Base-by-base conservation (phyloP, 2,113 vertebrate genomes). In the Etheostoma cragini region DNA sequence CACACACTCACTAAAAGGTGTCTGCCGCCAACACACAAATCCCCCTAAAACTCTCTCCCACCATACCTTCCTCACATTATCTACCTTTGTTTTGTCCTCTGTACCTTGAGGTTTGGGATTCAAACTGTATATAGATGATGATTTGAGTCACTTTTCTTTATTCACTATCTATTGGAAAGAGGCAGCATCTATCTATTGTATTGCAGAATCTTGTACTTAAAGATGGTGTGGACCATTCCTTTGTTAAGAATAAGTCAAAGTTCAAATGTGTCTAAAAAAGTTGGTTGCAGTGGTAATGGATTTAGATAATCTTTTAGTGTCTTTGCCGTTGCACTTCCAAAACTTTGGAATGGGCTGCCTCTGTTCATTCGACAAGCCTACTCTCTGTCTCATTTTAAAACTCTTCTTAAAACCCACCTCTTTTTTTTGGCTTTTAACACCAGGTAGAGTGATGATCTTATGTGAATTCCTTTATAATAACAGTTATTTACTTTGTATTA, bases 11-110 rank as follows among this genome's bases (percentile, higher is more conserved):
- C 62, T 70, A 70, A 87, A 78, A 86, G n/a, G 26, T 61, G 78
- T n/a, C 54, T 81, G 72, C 42, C 4, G 50, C 74, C 22, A 83
- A 80, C 65, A 83, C 86, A 80, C 56, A 56, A 76, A 81, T 84
- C 72, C 75, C 42, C 68, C 60, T 64, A 90, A 83, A 53, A 47
- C 62, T 74, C 46, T 78, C 63, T 76, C 26, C 30, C 57, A 65
- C 49, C 73, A 42, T 21, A 50, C 82, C 74, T 80, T 82, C 64
- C 17, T 30, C 21, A 60, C 3, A 71, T 88, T 90, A 84, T 65
- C 82, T 78, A 82, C 69, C 83, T 89, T 85, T 85, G 54, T 85
- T 87, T 80, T 75, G 33, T 62, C 47, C 58, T 78, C 67, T 87
- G 72, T n/a, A 35, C 70, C 54, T n/a, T n/a, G n/a, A n/a, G n/a